Base-by-base conservation (phyloP, 2,888 invertebrate genomes). In the Dicyrtomina minuta region DNA sequence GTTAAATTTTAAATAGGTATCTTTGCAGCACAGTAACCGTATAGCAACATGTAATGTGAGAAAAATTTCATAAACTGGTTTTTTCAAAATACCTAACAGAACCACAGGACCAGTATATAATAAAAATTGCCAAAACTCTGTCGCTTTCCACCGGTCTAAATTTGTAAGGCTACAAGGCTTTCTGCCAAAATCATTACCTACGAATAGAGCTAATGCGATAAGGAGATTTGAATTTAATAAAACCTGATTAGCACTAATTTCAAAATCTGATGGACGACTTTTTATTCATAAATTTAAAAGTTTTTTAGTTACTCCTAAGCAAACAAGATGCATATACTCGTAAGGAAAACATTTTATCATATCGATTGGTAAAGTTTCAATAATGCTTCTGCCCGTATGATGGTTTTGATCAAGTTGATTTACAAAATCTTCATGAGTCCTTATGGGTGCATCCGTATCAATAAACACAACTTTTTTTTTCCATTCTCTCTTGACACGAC, bases 171-270 rank as follows among this genome's bases (percentile, higher is more conserved):
- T 41, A 8, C 61, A 22, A 15, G 61, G 61, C 44, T 61, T 61
- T 61, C 61, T 61, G 2, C n/a, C 22, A 61, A 61, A 61, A 24
- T 61, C 61, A 26, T 17, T 3, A 13, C 26, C 44, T 10, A 61
- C n/a, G 12, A 15, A 61, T 20, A 8, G 8, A 22, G 17, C 5
- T 13, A 60, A 10, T 8, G 13, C 5, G 2, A 43, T 5, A 1
- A 60, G 22, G 3, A 2, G 13, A 10, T 20, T 24, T n/a, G 41
- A 43, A 60, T 43, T 24, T 60, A n/a, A 60, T 24, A n/a, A n/a
- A n/a, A n/a, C n/a, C 24, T 13, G 10, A 4, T 24, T 41, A 10
- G 10, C 6, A 44, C 43, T 17, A 12, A 60, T 20, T 20, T 44
- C 4, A 13, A 33, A 24, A 43, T 2, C 13, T 24, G n/a, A n/a